Evolutionary conservation across 2,888 invertebrate species (phyloP), one percentile per base, ranked within the genome.

Genomic region (Melinaea menophilus): DNA sequence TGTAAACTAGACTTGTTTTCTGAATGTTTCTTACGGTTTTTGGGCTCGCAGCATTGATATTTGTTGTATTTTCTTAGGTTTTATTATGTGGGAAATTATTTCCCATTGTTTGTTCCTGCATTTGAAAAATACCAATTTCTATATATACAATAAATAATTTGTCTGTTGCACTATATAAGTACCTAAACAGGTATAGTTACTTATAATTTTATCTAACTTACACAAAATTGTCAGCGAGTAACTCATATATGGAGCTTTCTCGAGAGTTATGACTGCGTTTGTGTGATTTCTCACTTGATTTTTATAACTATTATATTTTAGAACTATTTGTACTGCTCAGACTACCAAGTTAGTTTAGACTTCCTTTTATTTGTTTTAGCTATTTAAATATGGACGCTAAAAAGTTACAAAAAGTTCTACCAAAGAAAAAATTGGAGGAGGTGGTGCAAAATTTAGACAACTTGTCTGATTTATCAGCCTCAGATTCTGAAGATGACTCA

Each of bases 1-100:
- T 62, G 57, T 60, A 57, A 57, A 60, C 64, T 60, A 60, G 62
- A 62, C 62, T 41, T 57, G 48, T 58, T 62, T 58, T 48, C 55
- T 58, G 58, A 58, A 62, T 57, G 45, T 45, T 56, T 61, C 35
- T 56, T 61, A 55, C 46, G 22, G 47, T 48, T 56, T 35, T 56
- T 61, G 46, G 35, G 61, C 61, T 55, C 48, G 55, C 47, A 34
- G 59, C 55, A 34, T 35, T 54, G 35, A 48, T 48, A 55, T 65
- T 65, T 57, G 12, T 54, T 57, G 41, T 54, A 63, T 56, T 58
- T 66, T 66, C 47, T 63, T 58, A 61, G 66, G 56, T 63, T 66
- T 61, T 56, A 66, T 48, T 58, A 66, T 45, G 66, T 66, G 66
- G 66, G 66, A 66, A 66, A 63, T 61, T 35, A 66, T 66, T 61